Percentiles rank a stretch among this genome's conserved stretches.
Evolutionary conservation across 2,888 invertebrate species (phyloP).

Genomic region (Rosalia funebris): DNA sequence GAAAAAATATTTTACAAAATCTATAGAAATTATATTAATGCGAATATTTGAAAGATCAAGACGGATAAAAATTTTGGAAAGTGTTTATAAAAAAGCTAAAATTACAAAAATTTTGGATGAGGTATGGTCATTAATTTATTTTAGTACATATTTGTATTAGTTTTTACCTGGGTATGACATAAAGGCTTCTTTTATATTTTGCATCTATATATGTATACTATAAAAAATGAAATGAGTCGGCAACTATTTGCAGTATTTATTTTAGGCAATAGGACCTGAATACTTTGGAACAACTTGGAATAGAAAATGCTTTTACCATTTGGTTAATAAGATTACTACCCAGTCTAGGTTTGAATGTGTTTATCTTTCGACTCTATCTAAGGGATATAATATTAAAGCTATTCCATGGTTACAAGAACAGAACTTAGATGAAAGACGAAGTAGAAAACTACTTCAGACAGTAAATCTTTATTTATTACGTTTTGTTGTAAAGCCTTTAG

Average conservation of each 20-base stretch:
- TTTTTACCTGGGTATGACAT: no score
- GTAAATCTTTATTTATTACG: conserved; percentile 39
- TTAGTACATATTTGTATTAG: no score
- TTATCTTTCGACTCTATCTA: conserved; percentile 31
- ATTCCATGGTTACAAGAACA: conserved; percentile 37
- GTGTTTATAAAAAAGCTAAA: not conserved
- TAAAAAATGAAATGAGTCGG: not conserved
- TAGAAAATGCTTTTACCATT: conserved; percentile 22
- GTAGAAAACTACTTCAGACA: conserved; percentile 19
- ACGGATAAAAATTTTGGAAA: conserved; percentile 9
- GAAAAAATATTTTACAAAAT: not conserved
- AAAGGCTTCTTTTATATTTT: no score
- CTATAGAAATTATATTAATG: conserved; percentile 4
- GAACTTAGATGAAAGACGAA: conserved; percentile 12
- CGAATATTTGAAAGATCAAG: conserved; percentile 8
- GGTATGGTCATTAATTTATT: conserved; percentile 3
- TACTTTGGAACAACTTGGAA: conserved; percentile 28
- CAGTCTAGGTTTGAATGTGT: conserved; percentile 43
- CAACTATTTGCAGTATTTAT: not conserved
- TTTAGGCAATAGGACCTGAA: conserved; percentile 22
- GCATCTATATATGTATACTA: not conserved
- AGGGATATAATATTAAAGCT: conserved; percentile 32
- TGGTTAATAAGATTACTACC: conserved; percentile 39
- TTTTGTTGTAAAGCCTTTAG: conserved; percentile 42
- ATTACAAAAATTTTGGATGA: conserved; percentile 15